Conservation (phyloP, 2,888 invertebrate genomes). For the Amphiduros pacificus region DNA sequence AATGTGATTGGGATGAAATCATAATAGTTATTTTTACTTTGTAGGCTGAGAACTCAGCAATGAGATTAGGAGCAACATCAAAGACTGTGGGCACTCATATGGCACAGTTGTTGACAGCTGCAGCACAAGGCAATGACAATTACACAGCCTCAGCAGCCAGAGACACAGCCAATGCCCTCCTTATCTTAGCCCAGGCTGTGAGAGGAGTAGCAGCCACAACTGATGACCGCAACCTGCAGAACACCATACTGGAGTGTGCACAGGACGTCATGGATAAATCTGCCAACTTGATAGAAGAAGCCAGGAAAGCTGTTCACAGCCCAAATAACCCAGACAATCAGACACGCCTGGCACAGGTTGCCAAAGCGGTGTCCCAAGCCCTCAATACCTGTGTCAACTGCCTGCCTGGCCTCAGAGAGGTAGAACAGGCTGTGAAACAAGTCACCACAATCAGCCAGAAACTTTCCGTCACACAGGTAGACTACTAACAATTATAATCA, state of each 20-base stretch:
- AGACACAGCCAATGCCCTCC: slow-evolving; percentile 77
- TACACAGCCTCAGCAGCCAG: slow-evolving; percentile 81
- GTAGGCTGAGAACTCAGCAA: slow-evolving; percentile 66
- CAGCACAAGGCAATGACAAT: slow-evolving; percentile 76
- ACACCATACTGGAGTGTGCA: slow-evolving; percentile 65
- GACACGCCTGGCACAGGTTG: slow-evolving; percentile 68
- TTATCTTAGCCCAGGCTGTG: slow-evolving; percentile 74
- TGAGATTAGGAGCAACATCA: slow-evolving; percentile 67
- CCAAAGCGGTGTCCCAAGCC: slow-evolving; percentile 63
- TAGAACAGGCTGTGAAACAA: slow-evolving; percentile 84
- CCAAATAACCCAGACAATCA: slow-evolving; percentile 68
- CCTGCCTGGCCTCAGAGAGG: slow-evolving; percentile 89
- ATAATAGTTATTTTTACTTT: slow-evolving; percentile 19
- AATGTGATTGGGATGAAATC: background rate
- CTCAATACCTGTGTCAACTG: slow-evolving; percentile 77
- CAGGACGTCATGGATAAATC: slow-evolving; percentile 81
- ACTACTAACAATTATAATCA: no score
- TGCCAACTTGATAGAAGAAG: slow-evolving; percentile 77
- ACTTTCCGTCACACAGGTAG: slow-evolving; percentile 63
- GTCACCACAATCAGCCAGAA: slow-evolving; percentile 63
- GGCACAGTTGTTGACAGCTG: slow-evolving; percentile 83
- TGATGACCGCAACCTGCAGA: slow-evolving; percentile 62
- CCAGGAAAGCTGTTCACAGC: slow-evolving; percentile 73
- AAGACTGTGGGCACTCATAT: slow-evolving; percentile 82
- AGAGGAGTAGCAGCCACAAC: slow-evolving; percentile 67